These are phyloP conservation scores for Limosa lapponica DNA, from an alignment of 2,797 vertebrate species.

Conservation along the genomic window DNA sequence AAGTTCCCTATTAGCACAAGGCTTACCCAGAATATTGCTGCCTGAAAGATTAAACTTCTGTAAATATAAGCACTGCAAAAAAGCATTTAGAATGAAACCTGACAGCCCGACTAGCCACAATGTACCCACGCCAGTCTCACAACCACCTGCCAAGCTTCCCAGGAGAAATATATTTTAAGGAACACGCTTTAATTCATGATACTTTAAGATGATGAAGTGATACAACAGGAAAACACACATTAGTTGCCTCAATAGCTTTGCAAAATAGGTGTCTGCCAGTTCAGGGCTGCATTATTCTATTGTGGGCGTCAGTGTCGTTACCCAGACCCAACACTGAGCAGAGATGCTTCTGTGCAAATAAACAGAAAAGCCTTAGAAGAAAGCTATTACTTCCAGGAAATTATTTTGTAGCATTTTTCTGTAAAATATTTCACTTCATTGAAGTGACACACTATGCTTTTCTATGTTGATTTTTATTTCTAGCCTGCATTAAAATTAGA, in stretches of 20 bases:
- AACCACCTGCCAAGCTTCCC: not conserved
- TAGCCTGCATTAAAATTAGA: not conserved
- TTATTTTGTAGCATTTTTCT: not conserved
- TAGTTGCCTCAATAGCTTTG: not conserved
- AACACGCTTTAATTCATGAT: not conserved
- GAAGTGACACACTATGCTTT: not conserved
- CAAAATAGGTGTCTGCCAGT: not conserved
- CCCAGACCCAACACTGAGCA: not conserved
- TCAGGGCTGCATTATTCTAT: not conserved
- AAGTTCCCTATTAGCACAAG: conserved; percentile 58
- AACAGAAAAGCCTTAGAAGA: not conserved
- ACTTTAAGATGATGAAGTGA: conserved; percentile 6
- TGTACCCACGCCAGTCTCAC: not conserved
- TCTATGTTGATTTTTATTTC: not conserved
- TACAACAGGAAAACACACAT: not conserved
- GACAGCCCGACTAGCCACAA: not conserved
- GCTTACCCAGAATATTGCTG: conserved; percentile 55
- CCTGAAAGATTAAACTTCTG: conserved; percentile 49
- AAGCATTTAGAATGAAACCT: not conserved
- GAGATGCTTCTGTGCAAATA: not conserved
- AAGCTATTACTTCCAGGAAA: not conserved
- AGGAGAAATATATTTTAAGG: not conserved
- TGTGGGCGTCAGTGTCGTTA: not conserved
- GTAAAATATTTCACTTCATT: not conserved
- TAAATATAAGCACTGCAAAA: conserved; percentile 37